Evolutionary conservation across 2,888 invertebrate species (phyloP).

Genomic region (Nesidiocoris tenuis): DNA sequence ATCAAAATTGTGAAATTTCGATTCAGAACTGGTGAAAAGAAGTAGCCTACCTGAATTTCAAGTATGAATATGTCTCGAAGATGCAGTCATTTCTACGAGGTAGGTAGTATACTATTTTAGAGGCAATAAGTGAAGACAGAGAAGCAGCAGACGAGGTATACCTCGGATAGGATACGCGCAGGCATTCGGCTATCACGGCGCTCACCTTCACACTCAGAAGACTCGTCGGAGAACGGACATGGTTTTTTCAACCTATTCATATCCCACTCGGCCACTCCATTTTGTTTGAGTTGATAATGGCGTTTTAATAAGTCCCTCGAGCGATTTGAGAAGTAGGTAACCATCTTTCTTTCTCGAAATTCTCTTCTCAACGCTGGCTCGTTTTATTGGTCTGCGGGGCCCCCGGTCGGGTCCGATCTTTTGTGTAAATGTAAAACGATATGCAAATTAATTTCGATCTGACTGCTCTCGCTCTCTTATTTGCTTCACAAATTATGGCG

Average conservation of each 20-base stretch:
- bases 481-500: constrained; percentile 36
- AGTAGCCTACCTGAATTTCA: no score
- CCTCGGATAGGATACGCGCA: constrained; percentile 15
- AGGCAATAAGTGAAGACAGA: no score
- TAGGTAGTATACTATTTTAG: no score
- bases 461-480: constrained; percentile 10
- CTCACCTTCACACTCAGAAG: background rate
- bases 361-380: background rate
- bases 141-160: no score
- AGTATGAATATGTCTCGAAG: no score
- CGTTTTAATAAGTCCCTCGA: constrained; percentile 38
- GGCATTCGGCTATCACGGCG: constrained; percentile 21
- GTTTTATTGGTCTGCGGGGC: background rate
- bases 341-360: constrained; percentile 25
- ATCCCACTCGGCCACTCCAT: constrained; percentile 2
- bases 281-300: constrained; percentile 42
- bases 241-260: background rate
- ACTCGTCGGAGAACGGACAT: background rate
- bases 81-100: no score
- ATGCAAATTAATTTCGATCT: constrained; percentile 30
- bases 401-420: constrained; percentile 18
- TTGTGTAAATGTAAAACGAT: constrained; percentile 40
- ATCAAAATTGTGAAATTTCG: no score
- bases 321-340: constrained; percentile 23
- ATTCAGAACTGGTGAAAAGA: no score